Evolutionary conservation across 2,113 vertebrate genomes (phyloP).

Genomic region (Dipodomys stephensi): DNA sequence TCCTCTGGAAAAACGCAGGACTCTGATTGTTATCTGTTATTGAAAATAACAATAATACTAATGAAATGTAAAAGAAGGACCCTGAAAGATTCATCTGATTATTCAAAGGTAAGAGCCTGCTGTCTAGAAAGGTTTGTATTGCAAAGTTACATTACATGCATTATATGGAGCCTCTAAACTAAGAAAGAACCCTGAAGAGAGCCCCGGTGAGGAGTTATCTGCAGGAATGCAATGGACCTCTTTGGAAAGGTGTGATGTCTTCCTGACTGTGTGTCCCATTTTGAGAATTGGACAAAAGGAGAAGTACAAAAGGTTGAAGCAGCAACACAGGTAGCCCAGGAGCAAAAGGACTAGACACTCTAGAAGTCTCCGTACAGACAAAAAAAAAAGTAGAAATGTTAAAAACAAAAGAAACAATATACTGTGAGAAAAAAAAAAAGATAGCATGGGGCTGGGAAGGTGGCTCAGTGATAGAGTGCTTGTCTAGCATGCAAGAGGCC

Average conservation of each 20-base stretch:
- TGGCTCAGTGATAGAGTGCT: too few species aligned
- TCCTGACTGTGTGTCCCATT: background rate
- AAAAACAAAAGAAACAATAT: background rate
- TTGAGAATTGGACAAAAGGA: background rate
- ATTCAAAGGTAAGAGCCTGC: background rate
- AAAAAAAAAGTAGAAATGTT: background rate
- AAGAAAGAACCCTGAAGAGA: background rate
- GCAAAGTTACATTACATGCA: background rate
- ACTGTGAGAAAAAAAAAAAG: too few species aligned
- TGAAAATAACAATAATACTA: background rate
- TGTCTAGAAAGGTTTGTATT: background rate
- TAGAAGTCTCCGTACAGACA: background rate
- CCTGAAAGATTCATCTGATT: background rate
- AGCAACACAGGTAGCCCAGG: background rate
- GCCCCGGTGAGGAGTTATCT: background rate
- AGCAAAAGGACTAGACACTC: background rate
- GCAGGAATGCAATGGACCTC: background rate
- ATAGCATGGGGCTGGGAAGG: too few species aligned
- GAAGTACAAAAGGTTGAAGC: background rate
- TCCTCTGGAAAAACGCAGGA: background rate
- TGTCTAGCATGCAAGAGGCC: too few species aligned
- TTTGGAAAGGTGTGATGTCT: accelerated
- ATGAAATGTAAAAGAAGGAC: background rate
- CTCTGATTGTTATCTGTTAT: background rate
- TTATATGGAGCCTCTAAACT: background rate